These are phyloP conservation scores for Lycocorax pyrrhopterus DNA, from an alignment of 2,113 vertebrate genomes.

Conservation along the genomic window DNA sequence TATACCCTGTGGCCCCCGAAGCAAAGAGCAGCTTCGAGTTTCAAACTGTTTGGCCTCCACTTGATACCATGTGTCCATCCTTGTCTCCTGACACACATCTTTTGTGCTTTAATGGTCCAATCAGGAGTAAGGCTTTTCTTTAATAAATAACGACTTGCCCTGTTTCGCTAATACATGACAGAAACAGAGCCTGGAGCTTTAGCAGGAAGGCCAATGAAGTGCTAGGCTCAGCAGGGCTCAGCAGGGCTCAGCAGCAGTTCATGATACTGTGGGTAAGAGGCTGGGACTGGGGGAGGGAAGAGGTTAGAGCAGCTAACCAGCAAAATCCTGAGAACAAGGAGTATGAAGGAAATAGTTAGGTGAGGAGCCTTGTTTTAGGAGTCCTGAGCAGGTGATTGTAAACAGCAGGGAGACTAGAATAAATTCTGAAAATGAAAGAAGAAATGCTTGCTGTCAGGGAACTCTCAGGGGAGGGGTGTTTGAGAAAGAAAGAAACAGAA, in stretches of 20 bases:
- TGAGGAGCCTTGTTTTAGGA: not conserved
- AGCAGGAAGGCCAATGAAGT: not conserved
- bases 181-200: not conserved
- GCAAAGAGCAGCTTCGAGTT: not conserved
- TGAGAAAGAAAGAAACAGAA: not conserved
- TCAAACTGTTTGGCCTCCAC: not conserved
- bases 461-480: not conserved
- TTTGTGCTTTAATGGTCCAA: not conserved
- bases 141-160: not conserved
- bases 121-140: not conserved
- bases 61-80: not conserved
- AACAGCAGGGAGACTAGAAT: not conserved
- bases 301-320: not conserved
- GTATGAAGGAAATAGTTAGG: not conserved
- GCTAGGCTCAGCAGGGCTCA: not conserved
- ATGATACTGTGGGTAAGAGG: not conserved
- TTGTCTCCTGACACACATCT: not conserved
- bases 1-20: not conserved
- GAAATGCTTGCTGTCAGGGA: not conserved
- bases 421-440: not conserved
- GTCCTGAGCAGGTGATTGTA: not conserved
- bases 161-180: not conserved
- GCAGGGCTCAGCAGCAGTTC: not conserved
- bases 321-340: not conserved
- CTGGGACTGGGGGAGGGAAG: rapidly evolving